Evolutionary conservation across 1,140 invertebrate genomes (phyloP).

Genomic region (Melanaphis sacchari): DNA sequence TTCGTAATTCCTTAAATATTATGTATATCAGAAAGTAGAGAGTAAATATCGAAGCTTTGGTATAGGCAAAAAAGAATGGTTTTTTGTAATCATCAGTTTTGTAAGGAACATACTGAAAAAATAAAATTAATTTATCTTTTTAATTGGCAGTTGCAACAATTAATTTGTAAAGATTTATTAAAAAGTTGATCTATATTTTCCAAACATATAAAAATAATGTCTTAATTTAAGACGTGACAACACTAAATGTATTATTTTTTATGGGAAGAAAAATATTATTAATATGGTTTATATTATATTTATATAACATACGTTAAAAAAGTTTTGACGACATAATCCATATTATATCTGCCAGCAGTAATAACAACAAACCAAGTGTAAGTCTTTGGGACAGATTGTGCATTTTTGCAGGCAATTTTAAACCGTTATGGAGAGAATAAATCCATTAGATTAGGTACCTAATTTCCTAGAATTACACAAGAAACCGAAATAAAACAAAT

Average conservation of each 20-base stretch:
- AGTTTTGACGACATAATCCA: conserved; percentile 48
- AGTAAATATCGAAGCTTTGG: conserved; percentile 51
- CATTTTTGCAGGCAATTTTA: conserved; percentile 27
- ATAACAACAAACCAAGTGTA: conserved; percentile 48
- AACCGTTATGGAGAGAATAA: neutral
- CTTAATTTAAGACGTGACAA: neutral
- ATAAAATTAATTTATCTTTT: neutral
- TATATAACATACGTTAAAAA: conserved; percentile 16
- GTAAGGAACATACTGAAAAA: conserved; percentile 51
- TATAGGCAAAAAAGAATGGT: conserved; percentile 50
- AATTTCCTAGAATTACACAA: neutral
- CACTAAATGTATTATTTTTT: neutral
- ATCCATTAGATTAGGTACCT: neutral
- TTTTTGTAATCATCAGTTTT: conserved; percentile 51
- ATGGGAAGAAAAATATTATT: neutral
- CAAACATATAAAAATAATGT: neutral
- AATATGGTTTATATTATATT: neutral
- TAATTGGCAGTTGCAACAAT: neutral
- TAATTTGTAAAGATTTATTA: neutral
- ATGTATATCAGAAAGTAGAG: conserved; percentile 44
- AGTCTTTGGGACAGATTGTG: conserved; percentile 37
- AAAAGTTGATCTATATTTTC: neutral
- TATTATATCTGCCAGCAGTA: conserved; percentile 48
- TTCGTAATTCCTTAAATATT: conserved; percentile 48
- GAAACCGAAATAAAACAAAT: neutral